phyloP scores from a whole-genome alignment of 2,888 invertebrate species.

The Acanthococcus lagerstroemiae region DNA sequence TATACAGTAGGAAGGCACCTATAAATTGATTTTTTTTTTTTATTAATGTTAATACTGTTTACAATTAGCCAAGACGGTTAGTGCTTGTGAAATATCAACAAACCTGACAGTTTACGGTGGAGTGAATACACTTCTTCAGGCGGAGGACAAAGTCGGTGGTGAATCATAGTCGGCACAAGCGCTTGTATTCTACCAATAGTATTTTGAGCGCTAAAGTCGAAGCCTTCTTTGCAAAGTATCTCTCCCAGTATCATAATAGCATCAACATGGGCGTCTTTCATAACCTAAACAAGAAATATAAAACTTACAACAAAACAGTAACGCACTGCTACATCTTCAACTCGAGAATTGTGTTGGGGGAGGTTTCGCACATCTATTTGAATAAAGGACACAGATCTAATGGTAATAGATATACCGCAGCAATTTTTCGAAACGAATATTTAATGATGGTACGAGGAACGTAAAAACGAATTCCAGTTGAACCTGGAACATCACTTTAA shows the following conservation, averaged over 20 bases:
- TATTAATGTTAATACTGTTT: too few species aligned
- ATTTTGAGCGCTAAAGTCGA: conserved; percentile 81
- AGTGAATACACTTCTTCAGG: conserved; percentile 98
- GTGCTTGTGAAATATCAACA: background rate
- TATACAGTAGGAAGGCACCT: conserved; percentile 84
- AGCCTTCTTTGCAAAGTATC: conserved; percentile 67
- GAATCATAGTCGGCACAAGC: conserved; percentile 85
- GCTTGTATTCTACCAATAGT: conserved; percentile 70
- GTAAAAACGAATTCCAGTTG: too few species aligned
- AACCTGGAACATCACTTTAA: too few species aligned
- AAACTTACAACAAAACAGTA: too few species aligned
- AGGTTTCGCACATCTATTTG: too few species aligned
- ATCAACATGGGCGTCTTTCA: conserved; percentile 93
- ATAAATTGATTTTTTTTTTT: conserved; percentile 49
- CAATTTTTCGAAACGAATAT: too few species aligned
- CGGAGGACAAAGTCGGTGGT: conserved; percentile 88
- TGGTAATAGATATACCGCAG: too few species aligned
- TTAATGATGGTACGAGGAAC: too few species aligned
- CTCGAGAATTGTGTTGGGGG: too few species aligned
- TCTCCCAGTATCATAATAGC: conserved; percentile 96
- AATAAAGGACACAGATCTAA: too few species aligned
- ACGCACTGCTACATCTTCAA: too few species aligned
- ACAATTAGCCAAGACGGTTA: background rate
- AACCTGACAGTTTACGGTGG: conserved; percentile 71
- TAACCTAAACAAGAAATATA: conserved; percentile 43